Evolutionary conservation across 1,140 invertebrate genomes (phyloP), one percentile per base, ranked within the genome.

Genomic region (Calosoma granatense): DNA sequence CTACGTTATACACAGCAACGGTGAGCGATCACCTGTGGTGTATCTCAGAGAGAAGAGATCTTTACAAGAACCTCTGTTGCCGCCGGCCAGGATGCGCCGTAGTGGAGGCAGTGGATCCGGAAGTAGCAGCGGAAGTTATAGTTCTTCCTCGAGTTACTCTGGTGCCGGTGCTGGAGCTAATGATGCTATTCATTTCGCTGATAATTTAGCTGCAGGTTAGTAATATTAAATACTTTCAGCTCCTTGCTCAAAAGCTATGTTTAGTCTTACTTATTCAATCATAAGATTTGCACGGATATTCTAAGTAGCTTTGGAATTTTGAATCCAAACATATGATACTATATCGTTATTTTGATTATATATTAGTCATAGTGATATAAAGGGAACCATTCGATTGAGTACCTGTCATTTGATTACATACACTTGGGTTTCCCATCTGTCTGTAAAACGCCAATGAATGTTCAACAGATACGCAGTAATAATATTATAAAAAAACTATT

Each of bases 1-100:
- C 53, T 64, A 62, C 41, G 56, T 59, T 20, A 64, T 64, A 20
- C 58, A 64, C 54, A 55, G 55, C 22, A 59, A 54, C 19, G 63
- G 63, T 9, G 56, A 60, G 9, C 53, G 56, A 54, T 64, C 63
- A n/a, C 54, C 52, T 22, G 56, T 57, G n/a, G 63, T 64, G 2
- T 11, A 12, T 17, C 15, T 47, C 4, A 9, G 41, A 12, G 6
- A 6, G 4, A 47, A 47, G 41, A 47, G 41, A 47, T 47, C 41
- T 47, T 17, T 47, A 12, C 41, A 9, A 47, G 41, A 47, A 47
- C 9, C 17, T 9, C 17, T 47, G 17, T 47, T 47, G 3, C 26
- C 54, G 21, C 43, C 62, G 39, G 15, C 58, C n/a, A 59, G 60
- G n/a, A 41, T 39, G 1, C 39, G 26, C n/a, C 43, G 59, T 36